These are phyloP conservation scores for Nomada fucata DNA, from an alignment of 2,888 invertebrate species.

Conservation along the genomic window DNA sequence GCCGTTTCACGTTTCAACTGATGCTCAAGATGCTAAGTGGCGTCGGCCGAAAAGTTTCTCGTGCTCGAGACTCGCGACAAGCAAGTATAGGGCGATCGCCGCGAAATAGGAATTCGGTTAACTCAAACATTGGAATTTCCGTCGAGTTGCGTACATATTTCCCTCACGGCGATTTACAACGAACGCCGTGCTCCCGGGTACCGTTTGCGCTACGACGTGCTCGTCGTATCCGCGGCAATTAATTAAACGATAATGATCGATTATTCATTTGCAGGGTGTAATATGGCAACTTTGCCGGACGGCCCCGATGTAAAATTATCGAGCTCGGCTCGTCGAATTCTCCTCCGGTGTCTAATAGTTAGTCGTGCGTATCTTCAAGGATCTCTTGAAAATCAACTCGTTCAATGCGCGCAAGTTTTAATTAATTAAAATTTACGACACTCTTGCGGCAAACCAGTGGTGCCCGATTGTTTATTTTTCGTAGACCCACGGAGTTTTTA, in stretches of 20 bases:
- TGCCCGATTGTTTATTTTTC: slow-evolving; percentile 21
- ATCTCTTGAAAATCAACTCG: slow-evolving; percentile 27
- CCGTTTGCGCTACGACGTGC: slow-evolving; percentile 16
- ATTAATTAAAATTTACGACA: slow-evolving; percentile 49
- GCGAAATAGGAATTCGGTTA: slow-evolving; percentile 56
- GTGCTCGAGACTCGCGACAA: slow-evolving; percentile 45
- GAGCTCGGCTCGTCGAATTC: slow-evolving; percentile 1
- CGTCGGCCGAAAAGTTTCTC: slow-evolving; percentile 49
- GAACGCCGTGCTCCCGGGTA: slow-evolving; percentile 6
- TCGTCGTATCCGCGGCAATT: slow-evolving; percentile 13
- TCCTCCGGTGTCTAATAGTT: slow-evolving; percentile 14
- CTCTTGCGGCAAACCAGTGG: not conserved
- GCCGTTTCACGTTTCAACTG: slow-evolving; percentile 14
- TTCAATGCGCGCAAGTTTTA: slow-evolving; percentile 27
- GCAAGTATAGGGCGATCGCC: slow-evolving; percentile 44
- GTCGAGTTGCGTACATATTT: slow-evolving; percentile 37
- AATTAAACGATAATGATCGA: slow-evolving; percentile 27
- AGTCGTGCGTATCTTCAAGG: slow-evolving; percentile 28
- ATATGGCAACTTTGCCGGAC: not conserved
- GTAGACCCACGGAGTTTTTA: slow-evolving; percentile 23
- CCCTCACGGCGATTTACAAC: slow-evolving; percentile 8
- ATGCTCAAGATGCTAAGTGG: slow-evolving; percentile 33
- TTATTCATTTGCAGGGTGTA: slow-evolving; percentile 15
- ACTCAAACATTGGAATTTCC: slow-evolving; percentile 58
- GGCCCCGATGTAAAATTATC: not conserved